Evolutionary conservation across 1,140 invertebrate species (phyloP).

Genomic region (Anadara kagoshimensis): DNA sequence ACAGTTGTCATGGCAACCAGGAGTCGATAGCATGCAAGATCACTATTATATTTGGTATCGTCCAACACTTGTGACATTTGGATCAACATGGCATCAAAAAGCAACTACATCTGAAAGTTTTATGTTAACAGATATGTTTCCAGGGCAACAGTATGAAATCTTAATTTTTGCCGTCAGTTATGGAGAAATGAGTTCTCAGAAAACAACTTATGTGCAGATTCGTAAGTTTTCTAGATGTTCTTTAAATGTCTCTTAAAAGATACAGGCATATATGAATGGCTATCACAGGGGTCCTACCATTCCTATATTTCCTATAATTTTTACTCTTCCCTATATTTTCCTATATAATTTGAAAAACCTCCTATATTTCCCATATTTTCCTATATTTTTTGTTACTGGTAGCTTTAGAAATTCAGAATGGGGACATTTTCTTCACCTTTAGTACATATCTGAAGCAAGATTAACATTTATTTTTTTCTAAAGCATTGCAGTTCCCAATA

Average conservation of each 20-base stretch:
- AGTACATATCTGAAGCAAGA: no score
- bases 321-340: no score
- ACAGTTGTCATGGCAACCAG: constrained; percentile 41
- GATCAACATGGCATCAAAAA: constrained; percentile 27
- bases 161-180: constrained; percentile 45
- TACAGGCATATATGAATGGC: not conserved
- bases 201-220: constrained; percentile 29
- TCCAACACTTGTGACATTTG: constrained; percentile 22
- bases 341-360: no score
- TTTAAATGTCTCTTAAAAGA: not conserved
- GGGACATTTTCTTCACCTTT: no score
- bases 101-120: not conserved
- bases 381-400: no score
- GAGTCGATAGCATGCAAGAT: constrained; percentile 36
- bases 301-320: no score
- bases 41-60: constrained; percentile 45
- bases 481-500: no score
- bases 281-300: not conserved
- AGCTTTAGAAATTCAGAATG: no score
- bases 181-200: constrained; percentile 38
- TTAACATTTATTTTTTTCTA: no score
- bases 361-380: no score
- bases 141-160: constrained; percentile 52
- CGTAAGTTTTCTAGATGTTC: constrained; percentile 34
- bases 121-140: constrained; percentile 36